phyloP scores from a whole-genome alignment of 2,888 invertebrate genomes.

The Synergus laeviventris region DNA sequence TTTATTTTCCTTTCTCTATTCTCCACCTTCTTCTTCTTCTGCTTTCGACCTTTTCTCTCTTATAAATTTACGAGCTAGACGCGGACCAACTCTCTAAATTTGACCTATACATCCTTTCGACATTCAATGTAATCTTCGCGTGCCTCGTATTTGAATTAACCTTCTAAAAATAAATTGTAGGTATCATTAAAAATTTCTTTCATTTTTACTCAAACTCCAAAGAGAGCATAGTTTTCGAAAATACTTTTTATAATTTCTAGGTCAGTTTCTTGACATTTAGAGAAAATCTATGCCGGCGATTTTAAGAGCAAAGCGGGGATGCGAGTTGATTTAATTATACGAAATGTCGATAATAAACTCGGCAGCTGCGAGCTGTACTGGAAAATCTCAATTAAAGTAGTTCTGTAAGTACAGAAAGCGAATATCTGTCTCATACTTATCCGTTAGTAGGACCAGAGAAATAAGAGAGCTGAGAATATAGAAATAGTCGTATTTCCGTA shows the following conservation, averaged over 20 bases:
- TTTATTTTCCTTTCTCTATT: constrained; percentile 31
- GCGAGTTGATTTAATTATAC: constrained; percentile 63
- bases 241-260: too few relatives aligned
- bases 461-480: constrained; percentile 1
- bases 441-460: not conserved
- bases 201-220: too few relatives aligned
- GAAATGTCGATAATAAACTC: constrained; percentile 67
- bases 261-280: too few relatives aligned
- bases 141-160: not conserved
- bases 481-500: not conserved
- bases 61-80: not conserved
- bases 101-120: not conserved
- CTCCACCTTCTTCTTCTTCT: not conserved
- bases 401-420: constrained; percentile 33
- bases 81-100: not conserved
- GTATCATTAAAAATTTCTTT: too few relatives aligned
- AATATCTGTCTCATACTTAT: constrained; percentile 35
- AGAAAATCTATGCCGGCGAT: not conserved
- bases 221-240: too few relatives aligned
- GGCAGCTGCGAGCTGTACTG: constrained; percentile 60
- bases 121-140: not conserved
- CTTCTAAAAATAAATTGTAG: too few relatives aligned
- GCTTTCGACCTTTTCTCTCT: not conserved
- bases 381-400: constrained; percentile 63
- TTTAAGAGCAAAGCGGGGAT: not conserved